These are phyloP conservation scores for Calephelis nemesis DNA, from an alignment of 1,140 invertebrate genomes.

Conservation along the genomic window DNA sequence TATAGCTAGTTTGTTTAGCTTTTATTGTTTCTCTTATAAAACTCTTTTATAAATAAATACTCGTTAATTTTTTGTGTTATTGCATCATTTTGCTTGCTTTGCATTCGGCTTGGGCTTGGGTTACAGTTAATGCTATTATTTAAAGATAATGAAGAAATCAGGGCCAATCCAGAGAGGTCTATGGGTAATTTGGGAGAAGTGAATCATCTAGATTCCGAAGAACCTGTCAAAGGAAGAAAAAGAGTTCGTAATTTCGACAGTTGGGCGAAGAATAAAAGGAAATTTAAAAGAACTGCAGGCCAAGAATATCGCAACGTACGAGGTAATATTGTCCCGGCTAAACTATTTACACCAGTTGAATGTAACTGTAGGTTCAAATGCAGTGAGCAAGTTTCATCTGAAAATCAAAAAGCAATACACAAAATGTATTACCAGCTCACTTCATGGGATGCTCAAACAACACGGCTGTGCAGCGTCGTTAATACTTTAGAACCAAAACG, in stretches of 20 bases:
- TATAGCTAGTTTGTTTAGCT: slow-evolving; percentile 10
- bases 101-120: slow-evolving; percentile 18
- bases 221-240: slow-evolving; percentile 18
- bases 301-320: background rate
- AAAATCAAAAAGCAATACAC: too few relatives aligned
- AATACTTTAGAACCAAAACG: too few relatives aligned
- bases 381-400: background rate
- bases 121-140: slow-evolving; percentile 20
- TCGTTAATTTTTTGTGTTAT: slow-evolving; percentile 20
- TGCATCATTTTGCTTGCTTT: slow-evolving; percentile 20
- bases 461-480: too few relatives aligned
- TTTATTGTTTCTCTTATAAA: slow-evolving; percentile 20
- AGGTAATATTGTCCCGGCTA: slow-evolving; percentile 1
- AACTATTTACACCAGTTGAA: background rate
- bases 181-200: slow-evolving; percentile 26
- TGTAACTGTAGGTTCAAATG: background rate
- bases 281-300: background rate
- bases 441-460: too few relatives aligned
- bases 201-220: slow-evolving; percentile 25
- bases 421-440: too few relatives aligned
- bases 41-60: slow-evolving; percentile 23
- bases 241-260: slow-evolving; percentile 26
- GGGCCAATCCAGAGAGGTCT: slow-evolving; percentile 19
- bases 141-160: slow-evolving; percentile 25
- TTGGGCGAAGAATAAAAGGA: slow-evolving; percentile 25